Evolutionary conservation across 2,113 vertebrate genomes (phyloP).

Genomic region (Spizaetus ornatus): DNA sequence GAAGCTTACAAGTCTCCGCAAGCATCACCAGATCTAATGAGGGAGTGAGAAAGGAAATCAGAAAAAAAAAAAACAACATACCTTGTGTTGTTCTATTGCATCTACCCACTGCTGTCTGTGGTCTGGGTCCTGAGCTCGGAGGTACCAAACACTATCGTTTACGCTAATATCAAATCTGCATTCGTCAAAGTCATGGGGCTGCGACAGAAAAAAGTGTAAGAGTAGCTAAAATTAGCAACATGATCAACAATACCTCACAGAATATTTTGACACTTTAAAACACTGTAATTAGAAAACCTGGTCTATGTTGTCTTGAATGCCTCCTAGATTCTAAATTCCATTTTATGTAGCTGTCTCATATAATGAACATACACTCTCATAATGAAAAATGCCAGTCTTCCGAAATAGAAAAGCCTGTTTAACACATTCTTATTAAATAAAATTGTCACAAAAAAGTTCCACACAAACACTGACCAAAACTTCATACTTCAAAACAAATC

Average conservation of each 20-base stretch:
- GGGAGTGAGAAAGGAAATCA: neutral
- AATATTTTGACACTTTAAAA: neutral
- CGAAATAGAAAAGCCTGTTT: neutral
- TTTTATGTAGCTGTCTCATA: neutral
- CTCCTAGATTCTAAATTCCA: neutral
- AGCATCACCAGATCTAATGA: neutral
- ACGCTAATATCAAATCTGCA: slow-evolving; percentile 98
- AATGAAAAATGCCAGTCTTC: neutral
- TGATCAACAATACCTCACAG: neutral
- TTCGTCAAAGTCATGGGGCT: slow-evolving; percentile 99
- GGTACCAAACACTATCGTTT: slow-evolving; percentile 97
- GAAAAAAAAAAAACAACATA: slow-evolving; percentile 40
- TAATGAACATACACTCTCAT: neutral
- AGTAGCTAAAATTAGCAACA: slow-evolving; percentile 14
- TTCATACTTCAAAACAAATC: neutral
- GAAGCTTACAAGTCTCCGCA: neutral
- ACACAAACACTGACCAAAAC: neutral
- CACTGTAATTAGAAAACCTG: neutral
- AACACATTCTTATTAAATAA: neutral
- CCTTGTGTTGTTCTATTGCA: slow-evolving; percentile 95
- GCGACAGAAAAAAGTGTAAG: neutral
- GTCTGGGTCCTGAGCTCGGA: slow-evolving; percentile 91
- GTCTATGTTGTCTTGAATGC: neutral
- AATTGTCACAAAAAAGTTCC: neutral
- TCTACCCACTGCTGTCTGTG: slow-evolving; percentile 95